Evolutionary conservation across 2,113 vertebrate genomes (phyloP), one percentile per base, ranked within the genome.

Genomic region (Hypomesus transpacificus): DNA sequence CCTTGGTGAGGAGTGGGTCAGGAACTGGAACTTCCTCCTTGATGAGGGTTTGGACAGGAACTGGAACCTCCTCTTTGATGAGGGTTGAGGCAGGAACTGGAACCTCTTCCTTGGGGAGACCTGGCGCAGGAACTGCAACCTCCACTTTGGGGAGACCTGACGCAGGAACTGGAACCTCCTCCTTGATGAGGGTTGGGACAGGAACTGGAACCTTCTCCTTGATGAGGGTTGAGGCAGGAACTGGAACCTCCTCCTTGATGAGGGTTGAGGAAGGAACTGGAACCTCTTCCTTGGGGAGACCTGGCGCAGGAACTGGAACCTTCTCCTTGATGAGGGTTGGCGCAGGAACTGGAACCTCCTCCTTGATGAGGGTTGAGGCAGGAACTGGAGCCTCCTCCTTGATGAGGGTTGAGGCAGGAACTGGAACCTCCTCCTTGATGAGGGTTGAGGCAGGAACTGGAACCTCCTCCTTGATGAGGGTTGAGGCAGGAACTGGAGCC

Each of bases 371-470:
- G 17, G 28, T 16, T 39, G 28, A 3, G 28, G 1, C 26, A 18
- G 26, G 9, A 34, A 20, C 16, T n/a, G 28, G 26, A 20, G 2
- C 14, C 28, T 63, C 28, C 61, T 63, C 17, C 1, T 46, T 61
- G 8, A 28, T 59, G 57, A 59, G 57, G 11, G 5, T 5, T 31
- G 28, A 6, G 26, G 16, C 17, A 4, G 61, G 17, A n/a, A 16
- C n/a, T 18, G 61, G 26, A 34, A 8, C 28, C 13, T 63, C 28
- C 28, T 74, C 64, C 66, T 82, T 78, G 62, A 26, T 39, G 54
- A 53, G 54, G 0, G 5, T 31, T 68, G 71, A 57, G 75, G 69
- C 34, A 76, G 69, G 28, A 70, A 9, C 70, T 63, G 26, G 3
- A 9, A 4, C 60, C 69, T 62, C 69, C 69, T 63, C 60, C 11